Evolutionary conservation across 2,888 invertebrate species (phyloP), one percentile per base, ranked within the genome.

Genomic region (Trichopria drosophilae): DNA sequence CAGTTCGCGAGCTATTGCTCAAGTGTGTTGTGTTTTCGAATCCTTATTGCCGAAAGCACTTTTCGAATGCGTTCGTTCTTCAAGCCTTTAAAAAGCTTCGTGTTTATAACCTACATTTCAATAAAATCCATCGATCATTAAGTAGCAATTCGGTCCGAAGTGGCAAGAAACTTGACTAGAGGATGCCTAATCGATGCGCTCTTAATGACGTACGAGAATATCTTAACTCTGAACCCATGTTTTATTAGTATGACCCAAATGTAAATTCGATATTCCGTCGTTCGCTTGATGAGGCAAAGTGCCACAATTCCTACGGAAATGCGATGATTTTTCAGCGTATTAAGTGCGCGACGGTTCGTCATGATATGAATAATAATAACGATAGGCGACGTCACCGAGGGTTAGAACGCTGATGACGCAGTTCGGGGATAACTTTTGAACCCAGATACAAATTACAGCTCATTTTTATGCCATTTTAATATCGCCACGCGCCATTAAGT

Each of bases 401-500:
- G 62, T 48, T 51, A 50, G 57, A 48, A 44, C 42, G 44, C 53
- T 55, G 45, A 59, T 63, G 65, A 64, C 52, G 52, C 61, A 60
- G 60, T 62, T 59, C 42, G 56, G 60, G 58, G 61, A 62, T 58
- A 63, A 63, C 66, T 69, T 72, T 72, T 68, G 66, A 72, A 67
- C 64, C 65, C 66, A 65, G 68, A 72, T 74, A 74, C 73, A 74
- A 75, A 74, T 75, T 75, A 69, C 73, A 67, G 67, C 72, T 73
- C 74, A 75, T 75, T 75, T 74, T 75, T 75, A 73, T 72, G 70
- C 73, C 71, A 71, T 74, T 75, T 74, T 74, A 75, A 73, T 75
- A 75, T 75, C 70, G 66, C 71, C 67, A 72, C 69, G 72, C 71
- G 67, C 71, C 74, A 75, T 75, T 74, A 73, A 73, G 68, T 73